phyloP scores from a whole-genome alignment of 2,113 vertebrate species.

The Euleptes europaea region DNA sequence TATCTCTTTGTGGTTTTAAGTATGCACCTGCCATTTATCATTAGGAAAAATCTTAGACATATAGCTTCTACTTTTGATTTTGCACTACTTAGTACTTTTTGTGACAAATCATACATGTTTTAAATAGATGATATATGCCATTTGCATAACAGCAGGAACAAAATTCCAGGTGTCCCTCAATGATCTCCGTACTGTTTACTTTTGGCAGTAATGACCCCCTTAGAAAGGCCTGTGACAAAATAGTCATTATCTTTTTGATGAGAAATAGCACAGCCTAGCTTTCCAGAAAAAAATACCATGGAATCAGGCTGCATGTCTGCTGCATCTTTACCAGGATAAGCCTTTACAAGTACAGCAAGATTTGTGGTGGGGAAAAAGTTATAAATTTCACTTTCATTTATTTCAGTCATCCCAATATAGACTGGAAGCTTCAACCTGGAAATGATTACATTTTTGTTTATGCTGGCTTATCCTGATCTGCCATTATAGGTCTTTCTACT shows the following conservation, averaged over 20 bases:
- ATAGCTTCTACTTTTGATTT: not conserved
- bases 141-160: not conserved
- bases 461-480: not conserved
- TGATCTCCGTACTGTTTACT: not conserved
- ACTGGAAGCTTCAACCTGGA: not conserved
- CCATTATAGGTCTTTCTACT: not conserved
- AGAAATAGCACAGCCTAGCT: not conserved
- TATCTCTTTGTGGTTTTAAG: not conserved
- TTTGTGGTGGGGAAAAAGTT: not conserved
- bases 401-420: not conserved
- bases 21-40: not conserved
- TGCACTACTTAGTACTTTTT: not conserved
- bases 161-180: not conserved
- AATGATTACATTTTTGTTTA: not conserved
- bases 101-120: not conserved
- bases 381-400: not conserved
- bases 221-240: not conserved
- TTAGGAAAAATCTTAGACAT: not conserved
- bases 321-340: not conserved
- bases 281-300: not conserved
- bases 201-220: not conserved
- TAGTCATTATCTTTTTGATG: not conserved
- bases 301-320: not conserved
- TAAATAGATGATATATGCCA: no score
- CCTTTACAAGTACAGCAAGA: not conserved